phyloP scores from a whole-genome alignment of 2,113 vertebrate species.

The Lasiurus cinereus region DNA sequence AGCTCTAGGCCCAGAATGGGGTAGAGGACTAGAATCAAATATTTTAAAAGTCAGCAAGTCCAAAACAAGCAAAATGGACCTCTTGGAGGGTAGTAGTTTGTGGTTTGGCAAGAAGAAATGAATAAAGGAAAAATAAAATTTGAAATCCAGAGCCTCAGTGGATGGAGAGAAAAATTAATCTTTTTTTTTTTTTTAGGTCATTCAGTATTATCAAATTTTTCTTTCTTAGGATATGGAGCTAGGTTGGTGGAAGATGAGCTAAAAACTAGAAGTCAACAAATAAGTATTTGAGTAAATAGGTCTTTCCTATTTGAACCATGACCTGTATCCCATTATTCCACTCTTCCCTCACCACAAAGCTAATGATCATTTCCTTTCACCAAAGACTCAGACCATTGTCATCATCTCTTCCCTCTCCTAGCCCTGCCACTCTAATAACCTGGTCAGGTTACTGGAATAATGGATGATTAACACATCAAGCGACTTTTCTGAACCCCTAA shows the following conservation, averaged over 20 bases:
- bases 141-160: slow-evolving; percentile 39
- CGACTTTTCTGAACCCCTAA: neutral
- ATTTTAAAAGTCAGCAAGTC: slow-evolving; percentile 79
- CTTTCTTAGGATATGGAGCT: slow-evolving; percentile 16
- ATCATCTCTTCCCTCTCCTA: neutral
- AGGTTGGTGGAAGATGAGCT: slow-evolving; percentile 19
- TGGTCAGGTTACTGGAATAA: neutral
- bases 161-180: slow-evolving; percentile 15
- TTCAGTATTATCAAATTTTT: slow-evolving; percentile 34
- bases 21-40: slow-evolving; percentile 81
- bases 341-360: neutral
- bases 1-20: slow-evolving; percentile 78
- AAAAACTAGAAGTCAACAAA: slow-evolving; percentile 35
- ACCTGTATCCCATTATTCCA: neutral
- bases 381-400: neutral
- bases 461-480: neutral
- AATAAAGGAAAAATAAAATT: slow-evolving; percentile 46
- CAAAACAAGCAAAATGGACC: slow-evolving; percentile 75
- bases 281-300: slow-evolving; percentile 36
- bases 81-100: slow-evolving; percentile 49
- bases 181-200: neutral
- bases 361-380: neutral
- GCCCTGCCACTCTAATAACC: neutral
- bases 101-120: slow-evolving; percentile 45
- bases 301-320: neutral